Conservation (phyloP, 2,113 vertebrate species). For the Brachypteracias leptosomus region DNA sequence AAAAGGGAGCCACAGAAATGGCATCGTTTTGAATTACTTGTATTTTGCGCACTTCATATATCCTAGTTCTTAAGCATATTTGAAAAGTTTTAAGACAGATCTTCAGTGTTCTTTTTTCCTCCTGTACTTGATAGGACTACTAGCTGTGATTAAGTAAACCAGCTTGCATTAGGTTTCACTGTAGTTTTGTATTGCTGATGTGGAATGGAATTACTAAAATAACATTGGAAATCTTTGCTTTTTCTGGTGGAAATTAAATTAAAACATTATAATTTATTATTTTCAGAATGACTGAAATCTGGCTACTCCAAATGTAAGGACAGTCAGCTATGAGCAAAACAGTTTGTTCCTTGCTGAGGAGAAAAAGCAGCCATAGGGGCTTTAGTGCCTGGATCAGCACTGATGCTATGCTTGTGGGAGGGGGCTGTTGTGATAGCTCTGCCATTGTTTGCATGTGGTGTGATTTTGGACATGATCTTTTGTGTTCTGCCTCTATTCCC, state of each 20-base stretch:
- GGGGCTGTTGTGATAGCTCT: background rate
- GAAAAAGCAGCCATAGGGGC: background rate
- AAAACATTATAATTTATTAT: background rate
- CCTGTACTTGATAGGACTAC: background rate
- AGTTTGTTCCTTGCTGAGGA: background rate
- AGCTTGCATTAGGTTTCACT: background rate
- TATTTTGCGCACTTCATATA: background rate
- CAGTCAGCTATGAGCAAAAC: background rate
- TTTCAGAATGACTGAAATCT: background rate
- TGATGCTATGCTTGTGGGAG: background rate
- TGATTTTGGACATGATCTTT: background rate
- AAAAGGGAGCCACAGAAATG: background rate
- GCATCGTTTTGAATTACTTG: background rate
- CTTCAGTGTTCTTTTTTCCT: background rate
- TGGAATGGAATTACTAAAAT: background rate
- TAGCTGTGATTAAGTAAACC: background rate
- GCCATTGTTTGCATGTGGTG: background rate
- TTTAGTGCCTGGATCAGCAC: background rate
- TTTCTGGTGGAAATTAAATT: background rate
- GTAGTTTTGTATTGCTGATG: background rate
- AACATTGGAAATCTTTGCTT: background rate
- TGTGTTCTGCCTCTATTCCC: background rate
- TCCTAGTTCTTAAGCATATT: background rate
- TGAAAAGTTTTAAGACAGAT: background rate
- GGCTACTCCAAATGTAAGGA: background rate